Evolutionary conservation across 2,888 invertebrate species (phyloP).

Genomic region (Sialis fuliginosa): DNA sequence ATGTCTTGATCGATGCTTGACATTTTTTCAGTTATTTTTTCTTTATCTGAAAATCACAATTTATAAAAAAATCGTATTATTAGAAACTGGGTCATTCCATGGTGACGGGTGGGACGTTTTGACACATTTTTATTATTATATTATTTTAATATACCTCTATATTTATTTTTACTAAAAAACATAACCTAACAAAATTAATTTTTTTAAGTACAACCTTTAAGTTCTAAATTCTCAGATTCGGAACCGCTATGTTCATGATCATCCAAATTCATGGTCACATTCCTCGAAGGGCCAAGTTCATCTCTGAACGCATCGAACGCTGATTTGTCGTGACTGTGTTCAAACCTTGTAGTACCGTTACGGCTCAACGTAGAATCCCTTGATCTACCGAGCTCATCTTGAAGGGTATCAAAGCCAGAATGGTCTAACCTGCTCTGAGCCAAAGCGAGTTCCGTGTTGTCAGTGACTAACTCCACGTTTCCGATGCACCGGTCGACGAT

Average conservation of each 20-base stretch:
- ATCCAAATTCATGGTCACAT: constrained; percentile 36
- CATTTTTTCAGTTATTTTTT: background rate
- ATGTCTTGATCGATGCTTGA: background rate
- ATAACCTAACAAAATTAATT: background rate
- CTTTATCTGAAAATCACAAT: background rate
- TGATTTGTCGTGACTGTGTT: constrained; percentile 23
- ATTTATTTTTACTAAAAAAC: too few relatives aligned
- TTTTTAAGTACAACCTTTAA: background rate
- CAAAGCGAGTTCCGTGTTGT: constrained; percentile 50
- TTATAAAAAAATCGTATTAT: too few relatives aligned
- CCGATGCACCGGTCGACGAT: constrained; percentile 61
- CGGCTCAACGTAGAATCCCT: constrained; percentile 6
- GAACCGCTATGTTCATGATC: constrained; percentile 1
- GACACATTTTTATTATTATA: too few relatives aligned
- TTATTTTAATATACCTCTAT: too few relatives aligned
- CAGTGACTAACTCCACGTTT: constrained; percentile 60
- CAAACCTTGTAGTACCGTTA: background rate
- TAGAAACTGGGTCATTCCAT: too few relatives aligned
- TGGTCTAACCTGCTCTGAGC: constrained; percentile 41
- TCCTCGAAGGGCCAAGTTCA: constrained; percentile 54
- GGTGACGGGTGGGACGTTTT: too few relatives aligned
- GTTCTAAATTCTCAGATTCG: background rate
- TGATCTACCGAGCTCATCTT: constrained; percentile 26
- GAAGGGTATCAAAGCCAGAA: constrained; percentile 31
- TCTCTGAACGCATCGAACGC: constrained; percentile 56